These are phyloP conservation scores for Chelon labrosus DNA, from an alignment of 2,797 vertebrate genomes.

Conservation along the genomic window DNA sequence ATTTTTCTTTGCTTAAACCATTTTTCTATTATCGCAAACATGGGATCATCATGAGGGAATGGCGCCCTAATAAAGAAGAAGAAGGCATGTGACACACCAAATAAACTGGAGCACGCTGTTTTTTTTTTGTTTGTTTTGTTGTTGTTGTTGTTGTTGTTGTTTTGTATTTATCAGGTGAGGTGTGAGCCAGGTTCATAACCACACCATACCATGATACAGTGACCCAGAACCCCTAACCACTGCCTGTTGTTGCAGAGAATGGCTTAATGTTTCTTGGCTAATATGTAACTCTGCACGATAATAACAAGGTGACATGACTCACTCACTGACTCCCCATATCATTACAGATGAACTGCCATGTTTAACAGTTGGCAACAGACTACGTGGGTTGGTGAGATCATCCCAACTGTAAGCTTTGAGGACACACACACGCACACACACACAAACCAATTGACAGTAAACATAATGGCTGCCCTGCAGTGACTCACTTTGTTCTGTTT, in stretches of 20 bases:
- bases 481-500: conserved; percentile 15
- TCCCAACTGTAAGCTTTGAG: conserved; percentile 20
- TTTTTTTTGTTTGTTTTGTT: no score
- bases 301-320: conserved; percentile 38
- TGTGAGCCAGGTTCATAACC: no score
- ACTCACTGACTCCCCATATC: conserved; percentile 23
- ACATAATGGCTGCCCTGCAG: conserved; percentile 11
- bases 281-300: conserved; percentile 32
- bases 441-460: conserved; percentile 6
- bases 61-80: no score
- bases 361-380: conserved; percentile 37
- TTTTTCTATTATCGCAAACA: conserved; percentile 26
- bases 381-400: conserved; percentile 11
- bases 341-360: conserved; percentile 27
- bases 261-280: conserved; percentile 26
- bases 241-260: conserved; percentile 35
- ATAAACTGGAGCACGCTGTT: no score
- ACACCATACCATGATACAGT: no score
- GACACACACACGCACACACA: neutral
- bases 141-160: no score
- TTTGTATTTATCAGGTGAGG: no score
- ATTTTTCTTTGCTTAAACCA: conserved; percentile 37
- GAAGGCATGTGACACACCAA: no score
- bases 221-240: neutral
- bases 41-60: conserved; percentile 16